Base-by-base conservation (phyloP, 2,888 invertebrate species). In the Himalopsyche kuldschensis region DNA sequence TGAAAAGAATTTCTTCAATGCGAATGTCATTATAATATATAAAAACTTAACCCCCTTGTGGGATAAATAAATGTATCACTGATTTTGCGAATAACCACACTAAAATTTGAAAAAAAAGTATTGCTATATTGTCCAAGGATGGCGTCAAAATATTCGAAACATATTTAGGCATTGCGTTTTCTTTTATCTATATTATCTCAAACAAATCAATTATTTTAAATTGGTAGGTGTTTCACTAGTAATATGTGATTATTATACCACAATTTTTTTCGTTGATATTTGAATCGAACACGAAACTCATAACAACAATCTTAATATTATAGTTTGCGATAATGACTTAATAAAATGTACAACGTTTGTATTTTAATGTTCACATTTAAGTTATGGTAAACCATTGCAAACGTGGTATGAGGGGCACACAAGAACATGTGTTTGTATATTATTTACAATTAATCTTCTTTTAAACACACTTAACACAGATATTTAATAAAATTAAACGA, bases 281-380 rank as follows among this genome's bases (percentile, higher is more conserved):
- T 48, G 48, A 48, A 48, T 48, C 48, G 5, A 48, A 48, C n/a
- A 48, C 48, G 48, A n/a, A 55, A 20, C 6, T 4, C 15, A 20
- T 5, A 55, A 5, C 24, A 55, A 20, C 48, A 55, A 20, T 55
- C 20, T 55, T 55, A 55, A 55, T 5, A 24, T 20, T 55, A 8
- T 1, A 55, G 20, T 55, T 55, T 20, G 20, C 5, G 20, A 55
- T 55, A 5, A 20, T 55, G 0, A 55, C 55, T 4, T 75, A 75
- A 78, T 84, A 81, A 79, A 82, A 84, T 84, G 35, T 84, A 84
- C 84, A 84, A 79, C 84, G 84, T 55, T 82, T 84, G 75, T 82
- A 77, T 75, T 75, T 82, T 77, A 20, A 41, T 30, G 24, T 75
- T 48, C 69, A 80, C 80, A 77, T 32, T 79, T 24, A 84, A 78